Base-by-base conservation (phyloP, 2,888 invertebrate genomes). In the Latrodectus hesperus region DNA sequence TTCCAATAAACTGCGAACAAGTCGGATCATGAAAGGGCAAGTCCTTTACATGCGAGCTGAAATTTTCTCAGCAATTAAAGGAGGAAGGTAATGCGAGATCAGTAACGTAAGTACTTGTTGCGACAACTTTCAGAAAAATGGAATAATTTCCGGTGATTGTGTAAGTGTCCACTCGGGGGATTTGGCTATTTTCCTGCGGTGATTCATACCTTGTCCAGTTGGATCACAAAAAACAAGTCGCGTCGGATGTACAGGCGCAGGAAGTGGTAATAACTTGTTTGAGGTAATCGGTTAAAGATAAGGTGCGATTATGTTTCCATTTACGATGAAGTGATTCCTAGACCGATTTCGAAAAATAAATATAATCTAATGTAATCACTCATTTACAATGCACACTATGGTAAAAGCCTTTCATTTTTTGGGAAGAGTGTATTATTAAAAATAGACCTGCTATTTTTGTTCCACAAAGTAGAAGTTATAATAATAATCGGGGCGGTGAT, bases 81-180 rank as follows among this genome's bases (percentile, higher is more conserved):
- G 38, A 51, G 14, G 38, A 51, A 68, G 6, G 11, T 67, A 70
- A 51, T 81, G 53, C 74, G 38, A 60, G 60, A 12, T 60, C n/a
- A 11, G 60, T 60, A 60, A 60, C 12, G n/a, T 60, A 60, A 60
- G 12, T 60, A 60, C 10, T 60, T 60, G 60, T 60, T 16, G 60
- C 12, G 60, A 60, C 60, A 60, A 60, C 14, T 64, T 64, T 49
- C 71, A 60, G 65, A 81, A 60, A 38, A 81, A 81, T 81, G 51
- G 73, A 53, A 67, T 80, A 80, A n/a, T 64, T 81, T 81, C 81
- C 81, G 74, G 81, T 52, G 74, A 81, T 81, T 81, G 81, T 81
- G 78, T 65, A 60, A 55, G 60, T 60, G 60, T 60, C 60, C 60
- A 60, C 60, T 60, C 60, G 12, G 38, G 38, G 38, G 14, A 16